These are phyloP conservation scores for Onychorhynchus coronatus DNA, from an alignment of 2,113 vertebrate genomes.

Conservation along the genomic window DNA sequence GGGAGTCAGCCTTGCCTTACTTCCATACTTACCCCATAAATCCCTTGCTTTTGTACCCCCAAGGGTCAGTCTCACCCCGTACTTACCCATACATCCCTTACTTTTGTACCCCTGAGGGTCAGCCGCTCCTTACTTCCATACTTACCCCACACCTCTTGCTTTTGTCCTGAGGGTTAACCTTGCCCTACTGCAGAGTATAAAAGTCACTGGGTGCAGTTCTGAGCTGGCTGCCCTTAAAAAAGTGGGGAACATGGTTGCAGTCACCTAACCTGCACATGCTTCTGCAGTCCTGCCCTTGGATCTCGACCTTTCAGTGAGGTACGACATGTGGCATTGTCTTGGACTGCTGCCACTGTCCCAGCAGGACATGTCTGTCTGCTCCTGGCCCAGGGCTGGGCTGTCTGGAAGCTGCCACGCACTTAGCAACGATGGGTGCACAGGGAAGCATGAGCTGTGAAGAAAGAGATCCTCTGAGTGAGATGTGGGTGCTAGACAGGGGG, in stretches of 20 bases:
- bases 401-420: neutral
- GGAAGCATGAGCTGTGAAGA: neutral
- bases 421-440: rapidly evolving
- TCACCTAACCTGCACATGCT: rapidly evolving
- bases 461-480: neutral
- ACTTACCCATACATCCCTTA: no score
- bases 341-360: rapidly evolving
- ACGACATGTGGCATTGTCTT: rapidly evolving
- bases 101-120: no score
- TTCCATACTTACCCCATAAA: no score
- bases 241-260: rapidly evolving
- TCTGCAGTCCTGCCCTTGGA: no score
- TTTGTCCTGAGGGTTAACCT: neutral
- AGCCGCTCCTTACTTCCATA: no score
- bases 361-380: neutral
- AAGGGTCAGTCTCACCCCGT: no score
- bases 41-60: no score
- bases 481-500: rapidly evolving
- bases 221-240: rapidly evolving
- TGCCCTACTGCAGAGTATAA: rapidly evolving
- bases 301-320: rapidly evolving
- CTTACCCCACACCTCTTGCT: no score
- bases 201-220: rapidly evolving
- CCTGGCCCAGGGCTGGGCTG: neutral
- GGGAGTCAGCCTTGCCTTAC: neutral